These are phyloP conservation scores for Drosophila pandora DNA, from an alignment of 1,140 invertebrate species.

Conservation along the genomic window DNA sequence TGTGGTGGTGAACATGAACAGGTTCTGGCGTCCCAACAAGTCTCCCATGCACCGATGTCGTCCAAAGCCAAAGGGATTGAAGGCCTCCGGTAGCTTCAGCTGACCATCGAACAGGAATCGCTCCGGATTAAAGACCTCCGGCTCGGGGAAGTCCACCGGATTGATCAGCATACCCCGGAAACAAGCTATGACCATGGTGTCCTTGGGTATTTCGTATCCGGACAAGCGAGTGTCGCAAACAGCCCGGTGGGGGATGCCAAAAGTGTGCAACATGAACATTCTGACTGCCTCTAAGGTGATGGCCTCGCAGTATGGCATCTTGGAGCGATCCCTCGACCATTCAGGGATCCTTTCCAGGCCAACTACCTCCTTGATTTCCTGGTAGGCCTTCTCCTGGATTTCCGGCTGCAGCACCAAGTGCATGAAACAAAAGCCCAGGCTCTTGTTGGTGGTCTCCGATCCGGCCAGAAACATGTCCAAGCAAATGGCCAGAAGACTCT, in stretches of 20 bases:
- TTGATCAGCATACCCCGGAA: conserved; percentile 91
- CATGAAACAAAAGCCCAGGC: conserved; percentile 90
- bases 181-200: conserved; percentile 93
- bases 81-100: conserved; percentile 88
- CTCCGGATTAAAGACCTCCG: conserved; percentile 88
- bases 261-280: conserved; percentile 91
- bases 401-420: conserved; percentile 91
- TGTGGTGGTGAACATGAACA: conserved; percentile 92
- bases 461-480: conserved; percentile 93
- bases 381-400: conserved; percentile 90
- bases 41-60: conserved; percentile 95
- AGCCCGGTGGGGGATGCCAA: conserved; percentile 91
- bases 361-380: conserved; percentile 91
- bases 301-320: conserved; percentile 91
- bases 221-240: conserved; percentile 88
- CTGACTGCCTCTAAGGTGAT: conserved; percentile 90
- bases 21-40: conserved; percentile 91
- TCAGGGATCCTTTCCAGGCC: conserved; percentile 88
- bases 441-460: conserved; percentile 92
- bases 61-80: conserved; percentile 91
- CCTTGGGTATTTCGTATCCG: conserved; percentile 91
- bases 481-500: conserved; percentile 90
- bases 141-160: conserved; percentile 88
- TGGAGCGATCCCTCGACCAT: conserved; percentile 86
- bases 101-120: conserved; percentile 90